Evolutionary conservation across 92 coral and sea anemone genomes (phyloP), one percentile per base, ranked within the genome.

Genomic region (Actinernus sp.): DNA sequence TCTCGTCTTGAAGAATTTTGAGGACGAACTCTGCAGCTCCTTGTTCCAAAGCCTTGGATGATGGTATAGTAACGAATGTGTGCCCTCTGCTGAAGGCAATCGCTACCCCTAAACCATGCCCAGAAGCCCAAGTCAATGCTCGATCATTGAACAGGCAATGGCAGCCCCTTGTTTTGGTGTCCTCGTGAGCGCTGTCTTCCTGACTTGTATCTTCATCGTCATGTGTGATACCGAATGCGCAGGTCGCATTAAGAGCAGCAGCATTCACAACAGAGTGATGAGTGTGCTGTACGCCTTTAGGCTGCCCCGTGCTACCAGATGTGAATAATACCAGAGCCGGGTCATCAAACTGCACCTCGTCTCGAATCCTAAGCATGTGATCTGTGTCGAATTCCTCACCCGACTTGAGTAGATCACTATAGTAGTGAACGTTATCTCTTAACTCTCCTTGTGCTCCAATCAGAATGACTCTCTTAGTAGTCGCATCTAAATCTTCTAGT

Each of bases 261-360:
- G 21, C 65, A 32, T 56, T 55, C 4, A 68, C 43, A 10, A 29
- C 18, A 9, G 41, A 5, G 40, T 23, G 39, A 21, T 70, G 58
- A 30, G 54, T 55, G 25, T 56, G 49, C 18, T 16, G 65, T 13
- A 57, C 78, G 25, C 65, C 78, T 25, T 55, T 70, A 1, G 78
- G 31, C 31, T 55, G 33, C 1, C 78, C 78, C 18, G 78, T 55
- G 28, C 57, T 56, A 14, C 78, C 78, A n/a, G 78, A 70, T 26
- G 66, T 70, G 66, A 70, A 70, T 21, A 61, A 45, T 12, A 57
- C 78, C 26, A 57, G 20, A 1, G 65, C 65, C 23, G 10, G n/a
- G 33, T 70, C 66, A 13, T 70, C 78, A 8, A 58, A 4, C 24
- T 57, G 45, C 0, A 70, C 66, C 30, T 57, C 19, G 11, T 7